A percentile compares a stretch with the other conserved stretches of the same genome.
Evolutionary conservation across 2,113 vertebrate genomes (phyloP).

Genomic region (Caranx ignobilis): DNA sequence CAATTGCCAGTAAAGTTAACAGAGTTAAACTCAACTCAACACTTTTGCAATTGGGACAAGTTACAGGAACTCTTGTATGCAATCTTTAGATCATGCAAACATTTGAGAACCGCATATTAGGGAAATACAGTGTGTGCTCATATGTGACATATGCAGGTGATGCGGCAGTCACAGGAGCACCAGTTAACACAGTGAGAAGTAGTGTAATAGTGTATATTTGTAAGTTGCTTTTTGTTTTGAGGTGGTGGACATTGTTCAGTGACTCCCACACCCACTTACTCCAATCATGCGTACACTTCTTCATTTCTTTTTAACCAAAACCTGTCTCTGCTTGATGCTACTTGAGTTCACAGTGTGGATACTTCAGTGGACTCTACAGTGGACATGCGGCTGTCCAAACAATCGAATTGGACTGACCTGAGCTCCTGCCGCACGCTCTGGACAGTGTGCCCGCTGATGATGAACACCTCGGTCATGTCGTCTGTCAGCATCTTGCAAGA

Average conservation of each 20-base stretch:
- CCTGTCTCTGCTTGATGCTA: neutral
- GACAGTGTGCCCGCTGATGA: constrained; percentile 91
- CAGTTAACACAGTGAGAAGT: neutral
- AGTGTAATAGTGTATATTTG: neutral
- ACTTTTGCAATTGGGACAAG: neutral
- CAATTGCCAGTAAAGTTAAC: neutral
- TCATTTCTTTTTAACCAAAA: neutral
- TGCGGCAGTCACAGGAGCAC: neutral
- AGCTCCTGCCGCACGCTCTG: constrained; percentile 93
- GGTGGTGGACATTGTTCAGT: constrained; percentile 12
- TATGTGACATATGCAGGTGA: neutral
- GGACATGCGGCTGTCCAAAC: neutral
- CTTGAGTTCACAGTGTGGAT: neutral
- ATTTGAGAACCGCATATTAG: neutral
- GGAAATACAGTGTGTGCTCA: constrained; percentile 1
- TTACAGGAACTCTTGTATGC: neutral
- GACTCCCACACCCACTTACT: constrained; percentile 14
- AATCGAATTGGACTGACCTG: constrained; percentile 85
- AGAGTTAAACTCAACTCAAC: neutral
- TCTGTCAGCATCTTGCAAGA: constrained; percentile 98
- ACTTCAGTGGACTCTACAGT: neutral
- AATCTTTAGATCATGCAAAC: neutral
- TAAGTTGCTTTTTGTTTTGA: neutral
- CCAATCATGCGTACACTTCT: constrained; percentile 25
- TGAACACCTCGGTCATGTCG: constrained; percentile 92